Percentiles rank a stretch among this genome's conserved stretches.
These are phyloP conservation scores for Heliconius erato DNA, from an alignment of 2,888 invertebrate species.

Conservation along the genomic window DNA sequence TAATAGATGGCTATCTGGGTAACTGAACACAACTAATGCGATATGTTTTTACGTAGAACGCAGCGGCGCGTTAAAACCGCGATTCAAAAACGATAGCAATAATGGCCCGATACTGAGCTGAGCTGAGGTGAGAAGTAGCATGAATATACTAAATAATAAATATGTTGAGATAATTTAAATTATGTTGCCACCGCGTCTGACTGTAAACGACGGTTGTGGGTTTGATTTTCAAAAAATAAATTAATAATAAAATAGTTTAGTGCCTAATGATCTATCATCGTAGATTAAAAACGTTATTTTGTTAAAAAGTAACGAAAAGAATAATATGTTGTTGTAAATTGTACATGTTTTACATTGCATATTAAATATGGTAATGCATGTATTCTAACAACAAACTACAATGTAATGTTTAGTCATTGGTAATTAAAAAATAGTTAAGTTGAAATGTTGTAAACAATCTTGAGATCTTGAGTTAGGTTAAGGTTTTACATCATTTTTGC, in stretches of 20 bases:
- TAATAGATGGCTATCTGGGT: slow-evolving; percentile 41
- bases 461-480: no score
- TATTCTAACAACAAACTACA: neutral
- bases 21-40: slow-evolving; percentile 40
- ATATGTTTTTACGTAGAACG: slow-evolving; percentile 38
- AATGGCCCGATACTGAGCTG: slow-evolving; percentile 27
- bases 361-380: neutral
- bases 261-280: no score
- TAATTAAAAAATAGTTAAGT: neutral
- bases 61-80: slow-evolving; percentile 38
- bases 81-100: slow-evolving; percentile 35
- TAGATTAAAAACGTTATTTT: no score
- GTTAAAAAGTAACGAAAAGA: no score
- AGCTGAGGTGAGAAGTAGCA: slow-evolving; percentile 17
- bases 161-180: neutral
- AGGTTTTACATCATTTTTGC: no score
- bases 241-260: no score
- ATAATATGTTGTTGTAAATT: no score
- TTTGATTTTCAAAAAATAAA: neutral
- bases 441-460: neutral
- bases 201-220: neutral
- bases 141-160: neutral
- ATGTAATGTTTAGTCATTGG: neutral
- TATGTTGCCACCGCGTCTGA: neutral
- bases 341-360: no score